Percentiles rank a stretch among this genome's conserved stretches.
Conservation (phyloP, 2,888 invertebrate species). For the Actias luna region DNA sequence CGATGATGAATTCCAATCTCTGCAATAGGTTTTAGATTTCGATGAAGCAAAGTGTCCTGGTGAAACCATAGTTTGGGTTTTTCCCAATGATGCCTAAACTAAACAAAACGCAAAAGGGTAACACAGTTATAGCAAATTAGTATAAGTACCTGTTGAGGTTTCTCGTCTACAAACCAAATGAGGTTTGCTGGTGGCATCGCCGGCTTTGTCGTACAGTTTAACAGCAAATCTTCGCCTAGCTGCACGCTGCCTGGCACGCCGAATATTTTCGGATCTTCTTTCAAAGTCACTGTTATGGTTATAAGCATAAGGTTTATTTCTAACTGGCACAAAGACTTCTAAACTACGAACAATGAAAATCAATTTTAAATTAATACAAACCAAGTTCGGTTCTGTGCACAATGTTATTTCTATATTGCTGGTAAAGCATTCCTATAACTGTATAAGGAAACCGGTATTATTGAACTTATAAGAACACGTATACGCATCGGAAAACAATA, state of each 20-base stretch:
- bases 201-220: conserved; percentile 67
- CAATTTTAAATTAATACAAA: background rate
- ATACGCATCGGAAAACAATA: too few relatives aligned
- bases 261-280: conserved; percentile 61
- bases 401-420: background rate
- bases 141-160: conserved; percentile 57
- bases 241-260: conserved; percentile 62
- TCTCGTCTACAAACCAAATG: conserved; percentile 70
- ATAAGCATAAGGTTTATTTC: background rate
- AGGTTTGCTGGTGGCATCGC: conserved; percentile 73
- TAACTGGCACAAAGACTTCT: background rate
- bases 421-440: background rate
- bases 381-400: background rate
- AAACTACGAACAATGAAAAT: background rate
- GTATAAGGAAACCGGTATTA: too few relatives aligned
- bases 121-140: background rate
- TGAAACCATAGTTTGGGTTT: too few relatives aligned
- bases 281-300: conserved; percentile 46
- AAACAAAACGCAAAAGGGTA: background rate
- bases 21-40: too few relatives aligned
- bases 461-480: too few relatives aligned
- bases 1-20: too few relatives aligned
- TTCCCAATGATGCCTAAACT: background rate
- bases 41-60: too few relatives aligned
- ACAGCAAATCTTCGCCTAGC: conserved; percentile 61